Evolutionary conservation across 1,140 invertebrate species (phyloP).

Genomic region (Euura saliciscinereae): DNA sequence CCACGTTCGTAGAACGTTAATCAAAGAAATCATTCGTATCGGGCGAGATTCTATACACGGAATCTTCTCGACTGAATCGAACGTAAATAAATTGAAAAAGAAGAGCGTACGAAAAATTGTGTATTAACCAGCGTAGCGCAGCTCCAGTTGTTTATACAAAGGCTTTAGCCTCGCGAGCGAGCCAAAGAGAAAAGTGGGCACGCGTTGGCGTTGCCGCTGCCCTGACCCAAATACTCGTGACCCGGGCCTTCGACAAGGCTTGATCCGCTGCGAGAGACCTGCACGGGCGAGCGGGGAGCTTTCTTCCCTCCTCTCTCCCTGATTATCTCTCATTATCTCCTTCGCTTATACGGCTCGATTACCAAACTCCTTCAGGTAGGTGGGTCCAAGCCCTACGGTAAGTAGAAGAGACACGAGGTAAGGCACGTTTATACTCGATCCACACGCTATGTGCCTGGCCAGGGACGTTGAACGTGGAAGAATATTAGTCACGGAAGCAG

Average conservation of each 20-base stretch:
- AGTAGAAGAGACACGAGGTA: no score
- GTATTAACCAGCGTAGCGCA: no score
- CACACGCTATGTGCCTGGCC: not conserved
- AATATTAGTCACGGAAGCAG: conserved; percentile 2
- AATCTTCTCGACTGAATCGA: no score
- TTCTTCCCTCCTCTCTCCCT: not conserved
- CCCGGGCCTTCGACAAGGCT: not conserved
- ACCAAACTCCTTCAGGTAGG: not conserved
- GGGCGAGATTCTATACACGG: no score
- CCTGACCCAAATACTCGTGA: conserved; percentile 1
- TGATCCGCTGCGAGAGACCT: not conserved
- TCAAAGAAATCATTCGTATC: no score
- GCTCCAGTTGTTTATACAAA: no score
- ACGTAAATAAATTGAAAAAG: no score
- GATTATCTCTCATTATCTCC: not conserved
- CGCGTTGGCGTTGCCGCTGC: not conserved
- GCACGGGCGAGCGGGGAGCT: not conserved
- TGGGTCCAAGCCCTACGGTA: no score
- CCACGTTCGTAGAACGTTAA: no score
- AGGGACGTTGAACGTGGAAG: not conserved
- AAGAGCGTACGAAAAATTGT: no score
- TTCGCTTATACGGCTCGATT: not conserved
- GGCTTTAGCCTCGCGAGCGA: no score
- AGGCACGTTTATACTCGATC: not conserved
- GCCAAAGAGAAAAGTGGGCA: not conserved